These are phyloP conservation scores for Cantharis flavilabris DNA, from an alignment of 2,888 invertebrate species.

Conservation along the genomic window DNA sequence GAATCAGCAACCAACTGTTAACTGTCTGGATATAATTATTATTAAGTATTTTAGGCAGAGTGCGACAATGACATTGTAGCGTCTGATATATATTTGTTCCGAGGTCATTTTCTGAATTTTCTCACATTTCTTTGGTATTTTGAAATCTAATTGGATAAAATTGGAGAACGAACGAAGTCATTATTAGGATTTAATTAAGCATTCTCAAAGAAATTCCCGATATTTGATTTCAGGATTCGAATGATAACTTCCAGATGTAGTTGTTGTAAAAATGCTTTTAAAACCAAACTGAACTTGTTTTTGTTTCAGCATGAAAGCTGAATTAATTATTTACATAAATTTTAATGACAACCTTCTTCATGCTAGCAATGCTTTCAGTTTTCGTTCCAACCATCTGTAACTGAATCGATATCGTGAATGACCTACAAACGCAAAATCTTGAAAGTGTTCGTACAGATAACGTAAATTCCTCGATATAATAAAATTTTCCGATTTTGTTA, in stretches of 20 bases:
- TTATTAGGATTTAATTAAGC: neutral
- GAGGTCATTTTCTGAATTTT: neutral
- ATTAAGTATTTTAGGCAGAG: too few relatives aligned
- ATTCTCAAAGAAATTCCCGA: neutral
- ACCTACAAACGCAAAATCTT: constrained; percentile 6
- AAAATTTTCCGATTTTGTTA: neutral
- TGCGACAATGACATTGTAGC: too few relatives aligned
- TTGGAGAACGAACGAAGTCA: neutral
- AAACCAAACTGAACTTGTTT: neutral
- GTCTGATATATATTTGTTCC: too few relatives aligned
- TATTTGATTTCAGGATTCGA: neutral
- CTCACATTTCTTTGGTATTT: neutral
- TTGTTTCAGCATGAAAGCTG: neutral
- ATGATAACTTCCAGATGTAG: neutral
- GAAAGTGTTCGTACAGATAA: neutral
- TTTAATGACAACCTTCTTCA: neutral
- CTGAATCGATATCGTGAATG: constrained; percentile 5
- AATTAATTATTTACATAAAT: neutral
- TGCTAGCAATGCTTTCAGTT: neutral
- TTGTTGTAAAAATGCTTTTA: neutral
- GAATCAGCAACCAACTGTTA: too few relatives aligned
- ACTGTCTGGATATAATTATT: too few relatives aligned
- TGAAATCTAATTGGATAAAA: neutral
- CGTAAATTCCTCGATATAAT: neutral
- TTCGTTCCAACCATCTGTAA: neutral